Conservation (phyloP, 1,140 invertebrate species). For the Monochamus saltuarius region DNA sequence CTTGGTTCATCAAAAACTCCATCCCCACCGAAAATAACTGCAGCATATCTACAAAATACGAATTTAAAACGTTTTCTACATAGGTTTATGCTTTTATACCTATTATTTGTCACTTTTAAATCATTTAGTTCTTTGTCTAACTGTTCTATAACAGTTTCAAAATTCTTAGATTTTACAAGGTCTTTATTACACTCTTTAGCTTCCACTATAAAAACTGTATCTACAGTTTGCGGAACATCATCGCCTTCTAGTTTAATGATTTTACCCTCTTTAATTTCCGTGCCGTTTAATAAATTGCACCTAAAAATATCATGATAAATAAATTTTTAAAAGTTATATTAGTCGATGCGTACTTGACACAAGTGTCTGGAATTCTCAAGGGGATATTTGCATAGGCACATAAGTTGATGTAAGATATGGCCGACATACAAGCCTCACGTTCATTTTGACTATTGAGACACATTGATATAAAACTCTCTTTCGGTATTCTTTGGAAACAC, state of each 20-base stretch:
- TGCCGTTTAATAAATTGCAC: constrained; percentile 66
- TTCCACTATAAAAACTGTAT: constrained; percentile 87
- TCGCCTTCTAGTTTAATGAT: constrained; percentile 59
- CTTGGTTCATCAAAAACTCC: constrained; percentile 70
- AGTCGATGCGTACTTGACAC: constrained; percentile 65
- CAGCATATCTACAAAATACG: constrained; percentile 63
- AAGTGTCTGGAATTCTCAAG: constrained; percentile 74
- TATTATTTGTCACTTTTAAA: constrained; percentile 63
- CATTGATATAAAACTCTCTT: constrained; percentile 62
- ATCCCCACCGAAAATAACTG: constrained; percentile 78
- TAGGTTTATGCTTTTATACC: constrained; percentile 51
- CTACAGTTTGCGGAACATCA: constrained; percentile 66
- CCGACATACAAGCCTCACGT: constrained; percentile 70
- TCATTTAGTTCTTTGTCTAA: constrained; percentile 68
- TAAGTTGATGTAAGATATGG: constrained; percentile 74
- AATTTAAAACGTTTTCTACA: background rate
- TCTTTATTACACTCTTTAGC: constrained; percentile 79
- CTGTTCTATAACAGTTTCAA: constrained; percentile 65
- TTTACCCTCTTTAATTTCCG: constrained; percentile 68
- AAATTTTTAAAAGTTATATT: background rate
- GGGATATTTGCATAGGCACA: constrained; percentile 73
- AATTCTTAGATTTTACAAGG: constrained; percentile 61
- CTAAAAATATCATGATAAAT: constrained; percentile 44
- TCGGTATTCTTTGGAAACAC: constrained; percentile 70
- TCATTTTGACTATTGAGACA: constrained; percentile 59